Evolutionary conservation across 1,140 invertebrate species (phyloP), one percentile per base, ranked within the genome.

Genomic region (Microplitis mediator): DNA sequence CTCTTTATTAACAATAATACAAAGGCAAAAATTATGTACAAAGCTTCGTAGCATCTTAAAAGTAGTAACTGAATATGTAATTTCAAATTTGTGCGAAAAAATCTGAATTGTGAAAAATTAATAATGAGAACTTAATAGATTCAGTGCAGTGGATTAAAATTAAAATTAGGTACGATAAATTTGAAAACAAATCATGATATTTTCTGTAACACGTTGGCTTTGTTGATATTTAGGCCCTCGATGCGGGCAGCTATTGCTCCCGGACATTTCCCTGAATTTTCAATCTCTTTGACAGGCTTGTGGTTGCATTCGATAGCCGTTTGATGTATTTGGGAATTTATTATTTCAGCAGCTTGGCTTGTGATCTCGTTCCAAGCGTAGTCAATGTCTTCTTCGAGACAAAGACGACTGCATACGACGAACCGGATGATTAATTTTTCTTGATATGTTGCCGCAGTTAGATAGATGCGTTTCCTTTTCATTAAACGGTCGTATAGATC

Each of bases 361-460:
- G 80, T 86, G 69, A 97, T 94, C 83, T 96, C 93, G 50, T 91
- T 90, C 94, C 95, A 98, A 2, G 95, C 93, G 76, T 90, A 94
- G 3, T 91, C 85, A 34, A 98, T 90, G 80, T 98, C 95, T 35
- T 89, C 84, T 14, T 89, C 88, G 51, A 90, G 89, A 0, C 92
- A 92, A 23, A 91, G 83, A 66, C 92, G 88, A 51, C 93, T 94
- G 82, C 95, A 96, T 0, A 99, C 85, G 0, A 92, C 93, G 78
- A 98, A 95, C 67, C 97, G 89, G 6, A 98, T 90, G 13, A 97
- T 91, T 74, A 92, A 92, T 76, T 89, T 90, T 4, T 89, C 89
- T 4, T 87, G 85, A 68, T 92, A 91, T 39, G 88, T 91, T 0
- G 93, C 94, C 2, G 95, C 92, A 0, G 97, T 92, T 78, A 98